These are phyloP conservation scores for Blastomussa wellsi DNA, from an alignment of 92 coral and sea anemone species.

Conservation along the genomic window DNA sequence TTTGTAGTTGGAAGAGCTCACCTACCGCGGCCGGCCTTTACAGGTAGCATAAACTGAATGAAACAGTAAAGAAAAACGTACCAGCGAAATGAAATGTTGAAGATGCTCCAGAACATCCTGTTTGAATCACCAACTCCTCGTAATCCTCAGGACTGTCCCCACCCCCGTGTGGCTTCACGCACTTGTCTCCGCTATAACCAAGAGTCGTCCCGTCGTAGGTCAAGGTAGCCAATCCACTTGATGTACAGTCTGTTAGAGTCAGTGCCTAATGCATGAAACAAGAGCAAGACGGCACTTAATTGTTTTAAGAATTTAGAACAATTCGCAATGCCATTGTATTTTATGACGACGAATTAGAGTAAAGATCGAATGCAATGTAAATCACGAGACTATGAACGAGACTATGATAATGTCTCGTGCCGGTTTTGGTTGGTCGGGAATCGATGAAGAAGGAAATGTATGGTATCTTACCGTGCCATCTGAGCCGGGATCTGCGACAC, in stretches of 20 bases:
- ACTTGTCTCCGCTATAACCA: slow-evolving; percentile 21
- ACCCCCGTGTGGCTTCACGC: slow-evolving; percentile 36
- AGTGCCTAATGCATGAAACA: slow-evolving; percentile 27
- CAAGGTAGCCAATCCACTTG: slow-evolving; percentile 14
- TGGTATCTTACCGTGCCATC: slow-evolving; percentile 21
- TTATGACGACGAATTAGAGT: too few species aligned
- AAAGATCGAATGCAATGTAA: too few species aligned
- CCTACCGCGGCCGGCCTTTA: too few species aligned
- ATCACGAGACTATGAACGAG: too few species aligned
- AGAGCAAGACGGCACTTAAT: background rate
- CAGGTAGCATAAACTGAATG: background rate
- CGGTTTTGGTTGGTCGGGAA: too few species aligned
- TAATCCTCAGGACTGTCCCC: slow-evolving; percentile 8
- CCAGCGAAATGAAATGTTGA: slow-evolving; percentile 39
- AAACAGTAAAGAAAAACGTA: background rate
- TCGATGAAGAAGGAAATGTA: too few species aligned
- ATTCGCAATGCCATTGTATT: too few species aligned
- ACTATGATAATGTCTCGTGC: too few species aligned
- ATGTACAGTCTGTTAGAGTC: slow-evolving; percentile 29
- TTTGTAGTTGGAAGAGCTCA: too few species aligned
- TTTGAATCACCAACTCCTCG: slow-evolving; percentile 36
- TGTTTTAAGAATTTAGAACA: background rate
- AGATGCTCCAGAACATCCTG: slow-evolving; percentile 30
- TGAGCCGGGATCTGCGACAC: slow-evolving; percentile 36
- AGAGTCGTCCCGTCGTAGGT: slow-evolving; percentile 35